Evolutionary conservation across 2,888 invertebrate genomes (phyloP), one percentile per base, ranked within the genome.

Genomic region (Corbicula japonica): DNA sequence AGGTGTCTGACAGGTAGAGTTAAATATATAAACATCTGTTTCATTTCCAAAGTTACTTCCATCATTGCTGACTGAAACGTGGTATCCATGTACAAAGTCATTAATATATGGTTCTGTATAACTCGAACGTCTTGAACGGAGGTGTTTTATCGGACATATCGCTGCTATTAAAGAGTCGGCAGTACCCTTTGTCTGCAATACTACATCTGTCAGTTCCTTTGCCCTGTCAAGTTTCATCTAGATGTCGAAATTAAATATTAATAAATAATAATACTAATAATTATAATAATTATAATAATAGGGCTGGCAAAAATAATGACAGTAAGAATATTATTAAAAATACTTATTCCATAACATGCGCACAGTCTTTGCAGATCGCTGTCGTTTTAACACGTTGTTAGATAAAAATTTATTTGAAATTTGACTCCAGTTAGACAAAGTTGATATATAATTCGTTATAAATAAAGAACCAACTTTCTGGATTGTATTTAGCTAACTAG

Each of bases 41-140:
- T 70, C 35, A 30, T 61, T 28, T 10, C 34, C 23, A 41, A 41
- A 70, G 32, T 61, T 60, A 10, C n/a, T n/a, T 6, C 70, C 70
- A 34, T 70, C 70, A 46, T 70, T 70, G n/a, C 70, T 70, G 50
- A 70, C 28, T 5, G 61, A 23, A 1, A 70, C 70, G 10, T 50
- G n/a, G 30, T 35, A 61, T 23, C 70, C 70, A 38, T 48, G 18
- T 8, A 61, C 50, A 50, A 70, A 70, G 32, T 60, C 48, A 28
- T 35, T 15, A 1, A 21, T 28, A 28, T 50, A 46, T 30, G 63
- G 23, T 1, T 21, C 35, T 2, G 10, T 21, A 21, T 6, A 4
- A 18, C 3, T 23, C 18, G 68, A 30, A 32, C 38, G 38, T 21
- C 56, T 28, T 50, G 23, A 23, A 32, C 69, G 44, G 1, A 60